phyloP scores from a whole-genome alignment of 2,888 invertebrate species.

The Bellardia pandia region DNA sequence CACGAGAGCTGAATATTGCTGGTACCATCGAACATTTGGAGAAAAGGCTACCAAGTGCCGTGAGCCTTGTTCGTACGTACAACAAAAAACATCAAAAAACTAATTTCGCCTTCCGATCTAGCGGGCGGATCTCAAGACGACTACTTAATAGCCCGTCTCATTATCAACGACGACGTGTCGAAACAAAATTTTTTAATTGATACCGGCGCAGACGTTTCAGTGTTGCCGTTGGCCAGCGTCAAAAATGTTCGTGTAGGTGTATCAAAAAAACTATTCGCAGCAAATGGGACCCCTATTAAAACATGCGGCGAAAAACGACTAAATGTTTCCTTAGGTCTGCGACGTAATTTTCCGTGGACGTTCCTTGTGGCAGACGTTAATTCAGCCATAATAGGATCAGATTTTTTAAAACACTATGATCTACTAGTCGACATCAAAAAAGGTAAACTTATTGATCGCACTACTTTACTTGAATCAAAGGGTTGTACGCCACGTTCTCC shows the following conservation, averaged over 20 bases:
- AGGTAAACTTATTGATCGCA: constrained; percentile 26
- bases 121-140: constrained; percentile 14
- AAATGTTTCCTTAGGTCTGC: neutral
- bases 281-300: constrained; percentile 6
- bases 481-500: neutral
- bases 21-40: constrained; percentile 56
- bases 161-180: neutral
- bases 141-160: neutral
- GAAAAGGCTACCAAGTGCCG: constrained; percentile 56
- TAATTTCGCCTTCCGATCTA: constrained; percentile 15
- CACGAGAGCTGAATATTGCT: constrained; percentile 31
- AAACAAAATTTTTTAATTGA: constrained; percentile 13
- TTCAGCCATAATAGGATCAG: constrained; percentile 51
- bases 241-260: neutral
- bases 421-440: constrained; percentile 48
- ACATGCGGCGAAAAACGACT: constrained; percentile 27
- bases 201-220: neutral
- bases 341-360: constrained; percentile 49
- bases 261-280: neutral
- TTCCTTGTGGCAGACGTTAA: constrained; percentile 59
- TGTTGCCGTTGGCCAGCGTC: neutral
- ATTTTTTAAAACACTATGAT: constrained; percentile 51
- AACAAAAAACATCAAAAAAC: constrained; percentile 58
- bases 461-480: neutral
- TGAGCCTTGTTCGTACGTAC: constrained; percentile 47